These are phyloP conservation scores for Pycnonotus jocosus DNA, from an alignment of 2,113 vertebrate genomes.

Conservation along the genomic window DNA sequence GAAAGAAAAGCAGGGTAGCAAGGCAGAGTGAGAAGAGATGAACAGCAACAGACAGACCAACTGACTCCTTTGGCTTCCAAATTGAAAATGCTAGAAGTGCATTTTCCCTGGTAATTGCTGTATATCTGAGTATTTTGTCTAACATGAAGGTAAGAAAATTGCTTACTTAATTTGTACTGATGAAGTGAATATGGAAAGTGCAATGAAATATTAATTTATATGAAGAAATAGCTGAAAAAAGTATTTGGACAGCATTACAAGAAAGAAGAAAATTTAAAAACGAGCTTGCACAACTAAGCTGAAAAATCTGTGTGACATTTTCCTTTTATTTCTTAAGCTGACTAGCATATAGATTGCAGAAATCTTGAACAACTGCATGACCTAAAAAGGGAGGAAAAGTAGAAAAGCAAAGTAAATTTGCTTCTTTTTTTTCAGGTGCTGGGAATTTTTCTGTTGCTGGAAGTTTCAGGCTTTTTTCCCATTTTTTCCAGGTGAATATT, in stretches of 20 bases:
- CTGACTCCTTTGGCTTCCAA: constrained; percentile 10
- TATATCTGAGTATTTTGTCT: not conserved
- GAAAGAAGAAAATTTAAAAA: not conserved
- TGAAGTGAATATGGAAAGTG: not conserved
- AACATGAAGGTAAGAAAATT: constrained; percentile 73
- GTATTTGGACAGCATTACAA: not conserved
- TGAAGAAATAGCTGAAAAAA: not conserved
- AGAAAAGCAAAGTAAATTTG: not conserved
- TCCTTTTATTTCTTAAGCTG: not conserved
- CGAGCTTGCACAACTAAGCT: not conserved
- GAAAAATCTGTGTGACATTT: not conserved
- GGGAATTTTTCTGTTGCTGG: constrained; percentile 58
- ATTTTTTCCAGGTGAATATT: constrained; percentile 59
- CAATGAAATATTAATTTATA: constrained; percentile 24
- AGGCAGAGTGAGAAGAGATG: not conserved
- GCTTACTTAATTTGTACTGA: not conserved
- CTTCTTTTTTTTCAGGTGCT: constrained; percentile 20
- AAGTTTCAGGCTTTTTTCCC: constrained; percentile 39
- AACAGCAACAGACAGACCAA: not conserved
- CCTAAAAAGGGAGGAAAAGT: not conserved
- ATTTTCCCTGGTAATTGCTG: constrained; percentile 14
- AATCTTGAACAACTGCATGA: not conserved
- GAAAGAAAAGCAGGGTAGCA: not conserved
- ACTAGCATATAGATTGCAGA: not conserved
- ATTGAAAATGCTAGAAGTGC: not conserved